Evolutionary conservation across 1,140 invertebrate genomes (phyloP).

Genomic region (Rhopalosiphum padi): DNA sequence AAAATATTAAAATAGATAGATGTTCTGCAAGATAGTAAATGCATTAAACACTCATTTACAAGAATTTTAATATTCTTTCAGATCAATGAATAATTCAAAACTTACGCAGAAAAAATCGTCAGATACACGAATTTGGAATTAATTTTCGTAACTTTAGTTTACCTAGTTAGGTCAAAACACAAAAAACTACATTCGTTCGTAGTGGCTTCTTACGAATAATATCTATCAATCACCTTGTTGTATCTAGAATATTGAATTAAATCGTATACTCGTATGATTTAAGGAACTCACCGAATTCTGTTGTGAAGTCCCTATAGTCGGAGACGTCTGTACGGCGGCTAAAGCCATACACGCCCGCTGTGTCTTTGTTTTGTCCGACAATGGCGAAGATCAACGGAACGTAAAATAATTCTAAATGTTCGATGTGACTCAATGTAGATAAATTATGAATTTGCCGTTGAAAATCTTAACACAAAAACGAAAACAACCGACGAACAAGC

Average conservation of each 20-base stretch:
- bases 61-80: background rate
- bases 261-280: background rate
- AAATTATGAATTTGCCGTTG: background rate
- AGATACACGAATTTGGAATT: background rate
- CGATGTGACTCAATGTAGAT: background rate
- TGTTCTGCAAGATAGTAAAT: background rate
- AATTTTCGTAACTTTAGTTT: background rate
- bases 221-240: background rate
- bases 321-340: slow-evolving; percentile 75
- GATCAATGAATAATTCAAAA: background rate
- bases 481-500: background rate
- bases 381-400: background rate
- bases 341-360: slow-evolving; percentile 68
- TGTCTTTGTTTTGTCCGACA: slow-evolving; percentile 12
- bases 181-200: background rate
- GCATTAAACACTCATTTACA: background rate
- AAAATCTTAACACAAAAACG: background rate
- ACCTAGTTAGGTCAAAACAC: background rate
- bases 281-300: slow-evolving; percentile 69
- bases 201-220: background rate
- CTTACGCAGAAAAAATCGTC: background rate
- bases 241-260: background rate
- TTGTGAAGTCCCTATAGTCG: slow-evolving; percentile 73
- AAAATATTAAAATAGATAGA: background rate
- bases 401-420: background rate